phyloP scores from a whole-genome alignment of 1,140 invertebrate species.

The Nymphalis io region DNA sequence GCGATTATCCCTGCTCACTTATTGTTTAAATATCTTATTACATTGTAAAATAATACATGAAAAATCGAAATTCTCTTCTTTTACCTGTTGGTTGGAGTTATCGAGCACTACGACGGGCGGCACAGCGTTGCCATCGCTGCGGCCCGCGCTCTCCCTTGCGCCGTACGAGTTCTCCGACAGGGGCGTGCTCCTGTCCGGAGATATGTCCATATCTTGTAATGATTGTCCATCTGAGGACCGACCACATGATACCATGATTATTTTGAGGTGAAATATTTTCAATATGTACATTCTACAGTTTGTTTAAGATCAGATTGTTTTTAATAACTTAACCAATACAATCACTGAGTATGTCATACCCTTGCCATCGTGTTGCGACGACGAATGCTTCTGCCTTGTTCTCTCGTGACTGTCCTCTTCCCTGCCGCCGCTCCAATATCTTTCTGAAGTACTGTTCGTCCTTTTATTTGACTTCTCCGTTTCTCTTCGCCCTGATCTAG shows the following conservation, averaged over 20 bases:
- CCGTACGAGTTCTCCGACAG: constrained; percentile 71
- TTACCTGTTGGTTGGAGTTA: constrained; percentile 70
- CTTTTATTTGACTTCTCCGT: constrained; percentile 65
- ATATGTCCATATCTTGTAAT: constrained; percentile 75
- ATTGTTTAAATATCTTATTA: too few species aligned
- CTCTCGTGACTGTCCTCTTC: constrained; percentile 64
- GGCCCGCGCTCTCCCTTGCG: constrained; percentile 50
- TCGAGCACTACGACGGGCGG: constrained; percentile 71
- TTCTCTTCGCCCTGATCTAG: constrained; percentile 63
- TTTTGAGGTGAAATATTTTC: too few species aligned
- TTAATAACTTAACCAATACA: too few species aligned
- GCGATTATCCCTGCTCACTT: too few species aligned
- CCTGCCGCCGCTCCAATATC: constrained; percentile 62
- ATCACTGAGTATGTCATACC: constrained; percentile 36
- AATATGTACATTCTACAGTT: not conserved
- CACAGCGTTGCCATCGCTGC: constrained; percentile 49
- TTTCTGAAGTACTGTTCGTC: constrained; percentile 60
- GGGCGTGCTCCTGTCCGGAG: constrained; percentile 70
- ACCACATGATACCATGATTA: not conserved
- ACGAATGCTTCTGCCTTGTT: constrained; percentile 57
- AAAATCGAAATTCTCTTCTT: not conserved
- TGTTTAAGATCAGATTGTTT: too few species aligned
- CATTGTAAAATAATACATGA: constrained; percentile 1
- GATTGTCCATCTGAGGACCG: constrained; percentile 61
- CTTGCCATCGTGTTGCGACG: constrained; percentile 59